A percentile compares a stretch with the other conserved stretches of the same genome.
Evolutionary conservation across 2,113 vertebrate species (phyloP).

Genomic region (Brienomyrus brachyistius): DNA sequence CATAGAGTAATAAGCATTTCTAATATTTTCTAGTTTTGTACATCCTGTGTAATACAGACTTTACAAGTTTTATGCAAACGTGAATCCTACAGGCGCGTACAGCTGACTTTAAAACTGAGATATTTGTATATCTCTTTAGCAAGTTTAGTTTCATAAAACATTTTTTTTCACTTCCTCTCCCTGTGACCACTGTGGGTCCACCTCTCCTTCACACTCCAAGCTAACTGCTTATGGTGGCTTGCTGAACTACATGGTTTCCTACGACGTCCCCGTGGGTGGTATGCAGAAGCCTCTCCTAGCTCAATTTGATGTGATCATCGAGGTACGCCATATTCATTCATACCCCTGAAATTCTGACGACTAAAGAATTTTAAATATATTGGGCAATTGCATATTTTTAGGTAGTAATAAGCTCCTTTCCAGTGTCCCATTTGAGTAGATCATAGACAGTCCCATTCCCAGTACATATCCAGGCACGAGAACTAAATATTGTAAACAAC

Average conservation of each 20-base stretch:
- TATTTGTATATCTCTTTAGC: neutral
- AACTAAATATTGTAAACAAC: neutral
- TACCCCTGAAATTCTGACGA: neutral
- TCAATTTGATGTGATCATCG: constrained; percentile 64
- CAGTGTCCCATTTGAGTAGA: neutral
- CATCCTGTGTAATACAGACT: neutral
- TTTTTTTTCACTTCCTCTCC: neutral
- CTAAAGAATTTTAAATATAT: no score
- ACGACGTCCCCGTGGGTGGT: constrained; percentile 61
- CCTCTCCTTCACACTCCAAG: constrained; percentile 39
- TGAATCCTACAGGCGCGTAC: neutral
- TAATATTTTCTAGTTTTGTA: neutral
- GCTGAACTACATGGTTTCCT: constrained; percentile 70
- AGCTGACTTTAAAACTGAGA: neutral
- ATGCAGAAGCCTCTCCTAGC: constrained; percentile 57
- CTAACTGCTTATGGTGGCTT: constrained; percentile 68
- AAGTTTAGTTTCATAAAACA: neutral
- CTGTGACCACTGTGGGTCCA: no score
- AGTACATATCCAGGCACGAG: neutral
- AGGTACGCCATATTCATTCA: constrained; percentile 54
- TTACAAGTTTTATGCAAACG: neutral
- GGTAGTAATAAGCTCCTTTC: neutral
- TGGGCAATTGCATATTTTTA: neutral
- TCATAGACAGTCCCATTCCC: neutral
- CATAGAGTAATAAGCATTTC: neutral